Base-by-base conservation (phyloP, 2,797 vertebrate species). In the Dicrostonyx torquatus region DNA sequence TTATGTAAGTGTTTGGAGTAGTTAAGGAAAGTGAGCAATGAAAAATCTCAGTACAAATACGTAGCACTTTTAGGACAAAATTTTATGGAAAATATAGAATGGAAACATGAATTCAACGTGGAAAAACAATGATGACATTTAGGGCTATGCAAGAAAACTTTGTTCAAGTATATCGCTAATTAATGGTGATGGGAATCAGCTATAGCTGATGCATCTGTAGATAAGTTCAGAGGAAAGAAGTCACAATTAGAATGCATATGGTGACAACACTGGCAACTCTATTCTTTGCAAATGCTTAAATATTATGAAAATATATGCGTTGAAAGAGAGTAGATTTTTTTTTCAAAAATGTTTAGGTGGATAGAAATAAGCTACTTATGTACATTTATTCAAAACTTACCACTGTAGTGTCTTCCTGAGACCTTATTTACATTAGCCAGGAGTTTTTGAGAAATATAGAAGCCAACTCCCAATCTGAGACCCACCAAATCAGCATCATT, bases 11-110 rank as follows among this genome's bases (percentile, higher is more conserved):
- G 15, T 85, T 90, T 62, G 5, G 10, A 14, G 43, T 45, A 66
- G 14, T 72, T 83, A 85, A 86, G 3, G 14, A 79, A 40, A 68
- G 22, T 50, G 18, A 62, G 22, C 7, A 87, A 60, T 75, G 45
- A 93, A 50, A 92, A 83, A 34, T 15, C 60, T 92, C 70, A 92
- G 83, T 37, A 78, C 43, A 85, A 76, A 80, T 82, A 60, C 43
- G 0, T 84, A 62, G 83, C 48, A 29, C 20, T 24, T 93, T 93
- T 50, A 86, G 14, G 13, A 94, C 72, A 58, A 85, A 85, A 82
- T 66, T 77, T 45, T 94, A 7, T n/a, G 48, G 73, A 4, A 83
- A 62, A 53, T 34, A 90, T 20, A 73, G 75, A n/a, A 72, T 43
- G 40, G 29, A 89, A 73, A 77, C 76, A 18, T 20, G 22, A 75